Conservation (phyloP, 2,888 invertebrate genomes). For the Bombyx huttoni region DNA sequence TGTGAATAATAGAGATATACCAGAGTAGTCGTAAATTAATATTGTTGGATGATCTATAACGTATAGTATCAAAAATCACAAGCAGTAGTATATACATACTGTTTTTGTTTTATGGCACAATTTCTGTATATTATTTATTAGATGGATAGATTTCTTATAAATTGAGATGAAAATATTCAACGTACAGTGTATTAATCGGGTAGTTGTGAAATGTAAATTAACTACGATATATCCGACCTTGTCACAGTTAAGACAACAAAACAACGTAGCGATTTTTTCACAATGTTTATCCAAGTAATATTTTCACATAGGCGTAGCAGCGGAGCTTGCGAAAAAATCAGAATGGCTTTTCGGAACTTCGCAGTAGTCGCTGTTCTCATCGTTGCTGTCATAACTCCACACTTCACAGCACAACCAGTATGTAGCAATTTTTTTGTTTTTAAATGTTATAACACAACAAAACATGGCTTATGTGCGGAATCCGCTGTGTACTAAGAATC, state of each 20-base stretch:
- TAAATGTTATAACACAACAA: no score
- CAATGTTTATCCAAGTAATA: background rate
- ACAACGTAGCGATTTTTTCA: background rate
- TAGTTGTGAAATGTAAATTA: background rate
- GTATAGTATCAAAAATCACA: no score
- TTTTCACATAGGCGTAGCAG: constrained; percentile 7
- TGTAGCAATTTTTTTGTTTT: constrained; percentile 18
- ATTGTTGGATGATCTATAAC: no score
- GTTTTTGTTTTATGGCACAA: no score
- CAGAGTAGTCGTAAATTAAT: no score
- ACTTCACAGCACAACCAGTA: constrained; percentile 48
- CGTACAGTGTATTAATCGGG: background rate
- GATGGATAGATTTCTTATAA: no score
- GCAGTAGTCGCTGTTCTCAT: constrained; percentile 26
- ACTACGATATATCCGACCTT: background rate
- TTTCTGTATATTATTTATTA: no score
- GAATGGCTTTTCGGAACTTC: constrained; percentile 24
- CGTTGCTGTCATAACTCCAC: constrained; percentile 31
- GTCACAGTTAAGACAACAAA: background rate
- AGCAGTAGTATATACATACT: no score
- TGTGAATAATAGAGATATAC: no score
- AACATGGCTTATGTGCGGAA: no score
- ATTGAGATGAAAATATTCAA: no score
- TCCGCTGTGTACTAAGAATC: no score
- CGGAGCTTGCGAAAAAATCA: constrained; percentile 7